Evolutionary conservation across 30 jellyfish, hydroid and myxozoan species (phyloP).

Genomic region (Nemopilema nomurai): DNA sequence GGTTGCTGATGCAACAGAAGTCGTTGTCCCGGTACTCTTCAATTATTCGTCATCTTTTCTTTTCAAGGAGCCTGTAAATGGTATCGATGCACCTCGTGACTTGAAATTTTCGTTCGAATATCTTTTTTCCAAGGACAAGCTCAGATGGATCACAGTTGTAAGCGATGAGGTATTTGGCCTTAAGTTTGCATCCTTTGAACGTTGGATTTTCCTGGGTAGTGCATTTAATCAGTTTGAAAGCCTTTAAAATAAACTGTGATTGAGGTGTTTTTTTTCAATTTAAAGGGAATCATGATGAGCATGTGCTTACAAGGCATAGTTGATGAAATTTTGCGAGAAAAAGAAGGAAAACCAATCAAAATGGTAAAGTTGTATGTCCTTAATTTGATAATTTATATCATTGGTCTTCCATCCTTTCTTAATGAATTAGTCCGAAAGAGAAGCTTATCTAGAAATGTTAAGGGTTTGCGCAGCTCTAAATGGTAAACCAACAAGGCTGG

Average conservation of each 20-base stretch:
- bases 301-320: slow-evolving; percentile 98
- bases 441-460: too few relatives aligned
- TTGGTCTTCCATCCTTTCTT: not conserved
- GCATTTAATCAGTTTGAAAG: not conserved
- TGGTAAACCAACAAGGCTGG: too few relatives aligned
- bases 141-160: slow-evolving; percentile 80
- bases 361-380: slow-evolving; percentile 42
- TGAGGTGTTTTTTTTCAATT: not conserved
- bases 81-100: slow-evolving; percentile 26
- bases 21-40: not conserved
- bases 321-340: slow-evolving; percentile 94
- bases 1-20: too few relatives aligned
- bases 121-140: slow-evolving; percentile 78
- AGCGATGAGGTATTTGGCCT: slow-evolving; percentile 77
- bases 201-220: too few relatives aligned
- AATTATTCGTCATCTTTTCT: not conserved
- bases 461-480: too few relatives aligned
- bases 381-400: not conserved
- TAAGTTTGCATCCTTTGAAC: not conserved
- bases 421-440: too few relatives aligned
- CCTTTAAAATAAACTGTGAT: not conserved
- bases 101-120: slow-evolving; percentile 88
- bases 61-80: slow-evolving; percentile 24
- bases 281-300: slow-evolving; percentile 87
- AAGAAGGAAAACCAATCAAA: slow-evolving; percentile 84